These are phyloP conservation scores for Planiliza haematocheilus DNA, from an alignment of 2,113 vertebrate species.

Conservation along the genomic window DNA sequence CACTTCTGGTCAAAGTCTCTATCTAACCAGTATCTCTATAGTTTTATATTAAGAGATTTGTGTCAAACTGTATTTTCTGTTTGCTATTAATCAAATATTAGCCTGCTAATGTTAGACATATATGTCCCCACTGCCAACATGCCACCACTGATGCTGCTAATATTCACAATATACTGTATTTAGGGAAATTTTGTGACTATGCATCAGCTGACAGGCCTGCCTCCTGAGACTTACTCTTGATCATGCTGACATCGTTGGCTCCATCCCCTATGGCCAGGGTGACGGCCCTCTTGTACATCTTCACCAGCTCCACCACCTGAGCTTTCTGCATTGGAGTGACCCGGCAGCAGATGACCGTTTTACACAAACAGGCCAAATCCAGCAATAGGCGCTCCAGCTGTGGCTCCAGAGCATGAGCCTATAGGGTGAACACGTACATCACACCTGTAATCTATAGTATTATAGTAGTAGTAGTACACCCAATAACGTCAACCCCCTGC, in stretches of 20 bases:
- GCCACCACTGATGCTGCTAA: too few species aligned
- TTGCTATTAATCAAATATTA: too few species aligned
- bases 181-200: neutral
- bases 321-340: constrained; percentile 88
- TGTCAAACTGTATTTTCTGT: too few species aligned
- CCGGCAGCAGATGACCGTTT: constrained; percentile 86
- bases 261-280: constrained; percentile 86
- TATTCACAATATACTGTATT: too few species aligned
- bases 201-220: neutral
- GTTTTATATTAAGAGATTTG: too few species aligned
- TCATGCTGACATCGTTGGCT: constrained; percentile 90
- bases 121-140: too few species aligned
- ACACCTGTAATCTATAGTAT: constrained; percentile 28
- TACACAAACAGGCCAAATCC: constrained; percentile 85
- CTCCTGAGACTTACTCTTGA: constrained; percentile 85
- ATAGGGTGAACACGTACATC: constrained; percentile 25
- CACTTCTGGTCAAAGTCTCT: too few species aligned
- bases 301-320: constrained; percentile 87
- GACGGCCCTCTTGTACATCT: constrained; percentile 82
- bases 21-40: too few species aligned
- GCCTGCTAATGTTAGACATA: too few species aligned
- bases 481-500: constrained; percentile 21
- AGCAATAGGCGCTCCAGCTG: constrained; percentile 83
- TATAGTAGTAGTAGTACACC: too few species aligned
- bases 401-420: constrained; percentile 84